Base-by-base conservation (phyloP, 2,797 vertebrate species). In the Falco biarmicus region DNA sequence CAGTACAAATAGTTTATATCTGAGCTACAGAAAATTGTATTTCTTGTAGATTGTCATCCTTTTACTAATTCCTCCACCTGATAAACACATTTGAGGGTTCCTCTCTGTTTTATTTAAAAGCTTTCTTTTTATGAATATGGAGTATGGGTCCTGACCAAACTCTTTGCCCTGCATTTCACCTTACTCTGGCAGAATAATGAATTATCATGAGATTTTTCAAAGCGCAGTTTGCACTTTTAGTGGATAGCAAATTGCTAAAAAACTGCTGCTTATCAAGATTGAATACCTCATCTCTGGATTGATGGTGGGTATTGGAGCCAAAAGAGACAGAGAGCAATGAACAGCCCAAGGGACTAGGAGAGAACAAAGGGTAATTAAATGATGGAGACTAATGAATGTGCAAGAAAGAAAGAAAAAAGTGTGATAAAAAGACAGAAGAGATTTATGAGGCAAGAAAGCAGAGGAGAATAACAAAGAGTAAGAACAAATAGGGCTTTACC, bases 251-350 rank as follows among this genome's bases (percentile, higher is more conserved):
- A 94, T 76, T 94, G 84, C 47, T 91, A 73, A 95, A 94, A 95
- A 92, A 1, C 85, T 94, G 80, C 78, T 92, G 77, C 71, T 95
- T 96, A 94, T 92, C 92, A 96, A 95, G 91, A 97, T 11, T 73
- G 88, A 96, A 84, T 84, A 88, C 88, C 88, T 82, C 87, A 78
- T 95, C 71, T 93, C 37, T 88, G 80, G 95, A 95, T 93, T 93
- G 89, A 97, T 90, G 68, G 39, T 92, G n/a, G 76, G 60, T 89
- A 71, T 73, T 90, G 69, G 20, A 96, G 69, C 59, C 83, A 91
- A 87, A 94, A 84, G 63, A 93, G 90, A 92, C 90, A 92, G 84
- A 93, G 71, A 93, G 28, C 59, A 89, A 89, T 84, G 74, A 92
- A 75, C n/a, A 57, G 81, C 87, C 54, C 88, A 86, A 63, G 80